phyloP scores from a whole-genome alignment of 2,888 invertebrate species.

The Erebia ligea region DNA sequence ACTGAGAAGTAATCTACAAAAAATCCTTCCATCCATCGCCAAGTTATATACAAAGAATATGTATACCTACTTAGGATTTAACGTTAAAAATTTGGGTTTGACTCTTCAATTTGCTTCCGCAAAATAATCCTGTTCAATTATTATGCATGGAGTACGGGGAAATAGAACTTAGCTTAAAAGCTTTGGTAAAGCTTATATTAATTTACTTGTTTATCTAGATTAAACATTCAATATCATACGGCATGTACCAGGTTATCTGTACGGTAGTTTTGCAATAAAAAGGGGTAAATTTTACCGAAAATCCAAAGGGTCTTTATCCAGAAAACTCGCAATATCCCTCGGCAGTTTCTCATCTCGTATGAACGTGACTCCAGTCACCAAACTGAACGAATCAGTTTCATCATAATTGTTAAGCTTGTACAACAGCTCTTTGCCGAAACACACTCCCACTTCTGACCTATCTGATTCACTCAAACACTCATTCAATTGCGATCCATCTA shows the following conservation, averaged over 20 bases:
- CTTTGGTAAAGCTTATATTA: no score
- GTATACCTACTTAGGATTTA: no score
- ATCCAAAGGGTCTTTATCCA: slow-evolving; percentile 89
- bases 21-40: no score
- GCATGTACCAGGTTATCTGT: background rate
- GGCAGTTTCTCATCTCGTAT: slow-evolving; percentile 86
- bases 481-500: slow-evolving; percentile 65
- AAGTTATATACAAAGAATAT: no score
- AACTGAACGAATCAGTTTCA: slow-evolving; percentile 85
- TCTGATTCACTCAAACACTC: slow-evolving; percentile 68
- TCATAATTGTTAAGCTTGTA: slow-evolving; percentile 86
- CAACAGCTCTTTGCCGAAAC: slow-evolving; percentile 88
- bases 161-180: no score
- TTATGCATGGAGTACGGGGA: no score
- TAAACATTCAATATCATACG: background rate
- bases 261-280: background rate
- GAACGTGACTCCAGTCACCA: slow-evolving; percentile 85
- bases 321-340: slow-evolving; percentile 85
- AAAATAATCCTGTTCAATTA: no score
- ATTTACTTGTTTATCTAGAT: no score
- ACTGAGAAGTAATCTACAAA: no score
- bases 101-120: no score
- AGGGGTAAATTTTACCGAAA: slow-evolving; percentile 81
- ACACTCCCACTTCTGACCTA: slow-evolving; percentile 81
- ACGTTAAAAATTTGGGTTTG: no score